phyloP scores from a whole-genome alignment of 2,888 invertebrate genomes.

The Pristionchus japonicus region DNA sequence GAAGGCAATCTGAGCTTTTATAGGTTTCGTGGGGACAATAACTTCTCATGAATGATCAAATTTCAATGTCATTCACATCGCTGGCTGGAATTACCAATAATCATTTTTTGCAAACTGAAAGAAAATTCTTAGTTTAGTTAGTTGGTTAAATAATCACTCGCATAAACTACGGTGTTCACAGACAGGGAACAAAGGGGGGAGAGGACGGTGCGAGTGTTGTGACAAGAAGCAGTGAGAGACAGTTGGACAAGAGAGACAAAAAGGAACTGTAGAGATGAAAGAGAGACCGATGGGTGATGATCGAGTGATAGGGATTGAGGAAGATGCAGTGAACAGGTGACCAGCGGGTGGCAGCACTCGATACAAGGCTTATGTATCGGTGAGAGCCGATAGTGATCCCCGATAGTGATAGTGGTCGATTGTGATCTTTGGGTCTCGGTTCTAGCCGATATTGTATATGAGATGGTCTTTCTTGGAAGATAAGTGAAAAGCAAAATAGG shows the following conservation, averaged over 20 bases:
- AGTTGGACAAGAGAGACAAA: neutral
- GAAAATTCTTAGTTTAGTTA: no score
- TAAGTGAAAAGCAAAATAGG: no score
- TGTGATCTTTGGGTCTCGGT: no score
- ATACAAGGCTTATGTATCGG: neutral
- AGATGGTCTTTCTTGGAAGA: no score
- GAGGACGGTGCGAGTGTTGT: neutral
- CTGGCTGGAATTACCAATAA: no score
- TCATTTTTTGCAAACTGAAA: no score
- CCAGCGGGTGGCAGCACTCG: neutral
- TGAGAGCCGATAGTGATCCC: no score
- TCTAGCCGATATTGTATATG: no score
- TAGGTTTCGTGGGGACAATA: neutral
- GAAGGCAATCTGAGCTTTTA: no score
- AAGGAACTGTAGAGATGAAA: conserved; percentile 10
- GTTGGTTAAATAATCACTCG: no score
- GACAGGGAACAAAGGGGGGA: neutral
- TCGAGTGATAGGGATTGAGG: neutral
- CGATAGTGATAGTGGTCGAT: no score
- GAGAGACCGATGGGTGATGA: conserved; percentile 3
- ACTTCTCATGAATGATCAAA: neutral
- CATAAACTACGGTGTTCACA: no score
- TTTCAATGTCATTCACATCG: neutral
- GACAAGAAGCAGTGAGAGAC: neutral
- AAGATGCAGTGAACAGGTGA: neutral